phyloP scores from a whole-genome alignment of 2,113 vertebrate species.

The Mobula hypostoma region DNA sequence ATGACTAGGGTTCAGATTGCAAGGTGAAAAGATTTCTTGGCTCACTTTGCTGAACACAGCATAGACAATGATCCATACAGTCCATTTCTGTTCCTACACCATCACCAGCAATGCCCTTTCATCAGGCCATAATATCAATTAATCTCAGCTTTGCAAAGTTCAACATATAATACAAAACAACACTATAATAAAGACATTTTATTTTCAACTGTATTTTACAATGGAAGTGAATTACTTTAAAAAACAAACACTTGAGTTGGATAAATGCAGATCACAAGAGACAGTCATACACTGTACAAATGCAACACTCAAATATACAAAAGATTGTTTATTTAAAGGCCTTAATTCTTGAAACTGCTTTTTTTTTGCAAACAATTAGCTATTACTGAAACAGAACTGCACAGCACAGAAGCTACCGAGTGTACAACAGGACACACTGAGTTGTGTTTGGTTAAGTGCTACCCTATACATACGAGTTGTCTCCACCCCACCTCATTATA shows the following conservation, averaged over 20 bases:
- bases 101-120: neutral
- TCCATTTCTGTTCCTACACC: neutral
- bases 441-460: neutral
- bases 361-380: slow-evolving; percentile 56
- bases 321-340: slow-evolving; percentile 62
- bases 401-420: slow-evolving; percentile 67
- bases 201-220: slow-evolving; percentile 93
- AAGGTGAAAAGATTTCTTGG: neutral
- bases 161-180: slow-evolving; percentile 50
- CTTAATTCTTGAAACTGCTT: slow-evolving; percentile 64
- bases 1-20: neutral
- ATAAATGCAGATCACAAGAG: slow-evolving; percentile 63
- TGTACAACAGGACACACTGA: slow-evolving; percentile 43
- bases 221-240: slow-evolving; percentile 68
- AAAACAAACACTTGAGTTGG: slow-evolving; percentile 72
- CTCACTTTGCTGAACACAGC: neutral
- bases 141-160: neutral
- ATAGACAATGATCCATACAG: neutral
- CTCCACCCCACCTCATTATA: neutral
- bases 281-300: slow-evolving; percentile 72
- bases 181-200: slow-evolving; percentile 90
- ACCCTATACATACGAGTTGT: neutral
- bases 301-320: slow-evolving; percentile 74
- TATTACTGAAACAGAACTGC: slow-evolving; percentile 75
- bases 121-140: neutral